Evolutionary conservation across 1,140 invertebrate species (phyloP).

Genomic region (Lucilia cuprina): DNA sequence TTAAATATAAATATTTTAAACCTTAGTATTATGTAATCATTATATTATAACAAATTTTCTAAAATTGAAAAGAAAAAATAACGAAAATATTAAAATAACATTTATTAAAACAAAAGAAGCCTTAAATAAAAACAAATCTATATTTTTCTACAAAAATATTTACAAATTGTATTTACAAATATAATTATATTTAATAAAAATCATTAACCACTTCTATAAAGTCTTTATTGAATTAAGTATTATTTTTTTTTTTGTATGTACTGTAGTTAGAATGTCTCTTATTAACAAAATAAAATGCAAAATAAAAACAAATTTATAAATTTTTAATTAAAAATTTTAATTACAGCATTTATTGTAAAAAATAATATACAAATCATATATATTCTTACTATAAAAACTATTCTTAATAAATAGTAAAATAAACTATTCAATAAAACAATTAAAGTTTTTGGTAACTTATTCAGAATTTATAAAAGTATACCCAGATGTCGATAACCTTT

Average conservation of each 20-base stretch:
- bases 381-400: too few species aligned
- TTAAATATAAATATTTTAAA: constrained; percentile 10
- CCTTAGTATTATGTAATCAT: not conserved
- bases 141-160: not conserved
- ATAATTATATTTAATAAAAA: constrained; percentile 4
- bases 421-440: not conserved
- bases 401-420: not conserved
- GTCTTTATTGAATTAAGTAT: constrained; percentile 12
- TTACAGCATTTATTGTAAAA: not conserved
- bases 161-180: not conserved
- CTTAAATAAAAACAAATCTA: not conserved
- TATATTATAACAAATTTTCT: not conserved
- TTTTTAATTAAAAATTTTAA: not conserved
- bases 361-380: not conserved
- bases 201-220: not conserved
- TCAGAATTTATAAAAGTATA: too few species aligned
- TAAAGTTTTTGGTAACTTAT: too few species aligned
- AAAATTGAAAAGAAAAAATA: not conserved
- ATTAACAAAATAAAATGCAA: not conserved
- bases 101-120: not conserved
- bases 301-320: not conserved
- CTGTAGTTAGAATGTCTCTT: not conserved
- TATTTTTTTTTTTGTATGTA: constrained; percentile 6
- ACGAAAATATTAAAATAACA: not conserved
- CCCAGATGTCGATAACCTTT: too few species aligned